phyloP scores from a whole-genome alignment of 2,797 vertebrate species.

The Gouania willdenowi region DNA sequence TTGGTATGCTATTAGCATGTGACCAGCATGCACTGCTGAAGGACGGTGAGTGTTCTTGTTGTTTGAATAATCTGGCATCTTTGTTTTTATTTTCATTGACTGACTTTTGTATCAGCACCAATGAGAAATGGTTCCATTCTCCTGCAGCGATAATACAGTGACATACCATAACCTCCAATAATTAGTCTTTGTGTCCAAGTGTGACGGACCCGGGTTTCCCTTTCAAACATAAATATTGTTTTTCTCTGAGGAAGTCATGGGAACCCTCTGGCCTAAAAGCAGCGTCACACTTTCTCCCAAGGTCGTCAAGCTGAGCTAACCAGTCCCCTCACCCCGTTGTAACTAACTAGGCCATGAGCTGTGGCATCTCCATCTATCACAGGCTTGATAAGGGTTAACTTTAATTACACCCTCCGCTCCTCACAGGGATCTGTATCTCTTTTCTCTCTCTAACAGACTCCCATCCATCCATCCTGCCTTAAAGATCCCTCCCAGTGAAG shows the following conservation, averaged over 20 bases:
- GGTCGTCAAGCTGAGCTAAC: conserved; percentile 42
- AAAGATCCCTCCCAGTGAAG: conserved; percentile 48
- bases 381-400: conserved; percentile 67
- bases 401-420: conserved; percentile 67
- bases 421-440: conserved; percentile 52
- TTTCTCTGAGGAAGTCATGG: conserved; percentile 49
- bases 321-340: conserved; percentile 16
- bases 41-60: conserved; percentile 5
- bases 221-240: conserved; percentile 69
- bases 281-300: conserved; percentile 32
- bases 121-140: conserved; percentile 26
- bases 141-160: conserved; percentile 32
- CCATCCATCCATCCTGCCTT: conserved; percentile 53
- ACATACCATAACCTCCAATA: conserved; percentile 36
- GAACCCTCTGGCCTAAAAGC: conserved; percentile 48
- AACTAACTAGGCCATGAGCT: conserved; percentile 33
- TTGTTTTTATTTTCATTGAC: conserved; percentile 17
- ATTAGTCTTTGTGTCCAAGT: conserved; percentile 47
- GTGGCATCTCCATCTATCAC: conserved; percentile 73
- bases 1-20: neutral
- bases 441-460: conserved; percentile 50
- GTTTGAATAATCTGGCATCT: conserved; percentile 4
- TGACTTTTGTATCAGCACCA: conserved; percentile 2
- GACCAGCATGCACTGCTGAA: conserved; percentile 15
- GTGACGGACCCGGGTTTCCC: conserved; percentile 40